A percentile compares a stretch with the other conserved stretches of the same genome.
These are phyloP conservation scores for Nesospiza acunhae DNA, from an alignment of 2,113 vertebrate species.

Conservation along the genomic window DNA sequence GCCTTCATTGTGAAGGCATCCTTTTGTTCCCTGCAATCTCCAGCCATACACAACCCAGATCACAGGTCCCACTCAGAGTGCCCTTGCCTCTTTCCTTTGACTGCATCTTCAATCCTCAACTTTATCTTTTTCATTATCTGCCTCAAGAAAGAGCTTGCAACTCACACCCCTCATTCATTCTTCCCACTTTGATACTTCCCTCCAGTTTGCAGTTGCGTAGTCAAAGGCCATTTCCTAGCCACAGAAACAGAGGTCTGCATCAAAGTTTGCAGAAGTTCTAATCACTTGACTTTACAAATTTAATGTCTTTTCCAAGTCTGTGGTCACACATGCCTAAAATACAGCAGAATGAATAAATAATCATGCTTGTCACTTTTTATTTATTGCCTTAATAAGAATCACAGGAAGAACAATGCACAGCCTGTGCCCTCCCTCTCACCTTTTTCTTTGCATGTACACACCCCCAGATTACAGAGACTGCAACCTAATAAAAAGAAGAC, in stretches of 20 bases:
- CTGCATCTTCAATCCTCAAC: not conserved
- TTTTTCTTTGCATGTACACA: not conserved
- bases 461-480: fast-evolving
- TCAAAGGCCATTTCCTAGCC: not conserved
- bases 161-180: not conserved
- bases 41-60: not conserved
- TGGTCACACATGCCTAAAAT: not conserved
- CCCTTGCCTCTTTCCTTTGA: not conserved
- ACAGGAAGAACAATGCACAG: not conserved
- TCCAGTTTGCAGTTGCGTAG: not conserved
- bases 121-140: not conserved
- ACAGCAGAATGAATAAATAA: not conserved
- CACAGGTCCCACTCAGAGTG: fast-evolving
- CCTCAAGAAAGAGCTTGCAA: not conserved
- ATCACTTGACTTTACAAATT: not conserved
- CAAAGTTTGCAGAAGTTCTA: not conserved
- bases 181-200: not conserved
- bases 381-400: not conserved
- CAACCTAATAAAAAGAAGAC: not conserved
- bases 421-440: fast-evolving
- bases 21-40: not conserved
- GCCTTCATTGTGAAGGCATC: fast-evolving
- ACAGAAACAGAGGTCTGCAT: not conserved
- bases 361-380: not conserved
- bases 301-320: not conserved